These are phyloP conservation scores for Adrianichthys oophorus DNA, from an alignment of 2,797 vertebrate species.

Conservation along the genomic window DNA sequence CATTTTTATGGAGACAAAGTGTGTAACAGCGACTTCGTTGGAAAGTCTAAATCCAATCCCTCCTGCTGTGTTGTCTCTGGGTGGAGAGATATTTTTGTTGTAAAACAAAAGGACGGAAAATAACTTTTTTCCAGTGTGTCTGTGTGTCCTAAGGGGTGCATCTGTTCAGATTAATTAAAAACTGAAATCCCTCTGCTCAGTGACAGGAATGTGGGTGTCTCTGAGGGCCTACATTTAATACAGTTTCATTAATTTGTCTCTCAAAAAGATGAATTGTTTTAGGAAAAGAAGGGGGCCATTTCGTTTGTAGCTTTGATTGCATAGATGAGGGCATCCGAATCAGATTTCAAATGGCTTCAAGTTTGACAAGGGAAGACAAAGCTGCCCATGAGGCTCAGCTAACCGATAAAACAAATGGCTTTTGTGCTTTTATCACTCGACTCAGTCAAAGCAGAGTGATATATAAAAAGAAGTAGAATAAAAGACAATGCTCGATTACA, in stretches of 20 bases:
- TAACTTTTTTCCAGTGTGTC: neutral
- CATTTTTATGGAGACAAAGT: too few species aligned
- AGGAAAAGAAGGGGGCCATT: constrained; percentile 21
- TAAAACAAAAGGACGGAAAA: too few species aligned
- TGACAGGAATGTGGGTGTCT: constrained; percentile 42
- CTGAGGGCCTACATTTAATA: constrained; percentile 49
- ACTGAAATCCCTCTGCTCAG: constrained; percentile 44
- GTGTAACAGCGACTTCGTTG: too few species aligned
- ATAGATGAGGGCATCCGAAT: too few species aligned
- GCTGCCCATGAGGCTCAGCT: too few species aligned
- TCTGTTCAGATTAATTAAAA: constrained; percentile 63
- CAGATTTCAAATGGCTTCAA: too few species aligned
- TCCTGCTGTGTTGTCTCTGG: too few species aligned
- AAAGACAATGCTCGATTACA: neutral
- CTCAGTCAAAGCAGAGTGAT: neutral
- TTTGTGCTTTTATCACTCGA: neutral
- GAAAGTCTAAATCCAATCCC: too few species aligned
- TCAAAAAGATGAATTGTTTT: constrained; percentile 29
- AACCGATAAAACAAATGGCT: neutral
- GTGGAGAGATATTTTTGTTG: too few species aligned
- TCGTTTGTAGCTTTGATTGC: too few species aligned
- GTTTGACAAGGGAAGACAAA: too few species aligned
- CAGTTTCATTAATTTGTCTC: constrained; percentile 31
- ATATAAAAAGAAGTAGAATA: neutral
- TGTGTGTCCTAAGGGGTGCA: constrained; percentile 18